These are phyloP conservation scores for Zaprionus inermis DNA, from an alignment of 1,140 invertebrate genomes.

Conservation along the genomic window DNA sequence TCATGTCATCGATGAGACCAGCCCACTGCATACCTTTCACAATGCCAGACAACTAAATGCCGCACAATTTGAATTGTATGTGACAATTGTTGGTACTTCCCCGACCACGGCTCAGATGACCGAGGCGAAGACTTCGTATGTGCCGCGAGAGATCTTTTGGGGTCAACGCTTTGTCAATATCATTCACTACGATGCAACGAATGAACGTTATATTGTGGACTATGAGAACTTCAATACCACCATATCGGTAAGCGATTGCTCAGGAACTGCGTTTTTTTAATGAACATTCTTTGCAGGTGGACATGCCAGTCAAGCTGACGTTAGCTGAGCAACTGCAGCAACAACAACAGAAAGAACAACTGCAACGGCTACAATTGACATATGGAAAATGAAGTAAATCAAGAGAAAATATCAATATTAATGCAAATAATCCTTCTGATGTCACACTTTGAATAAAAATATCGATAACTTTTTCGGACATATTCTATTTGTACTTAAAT, in stretches of 20 bases:
- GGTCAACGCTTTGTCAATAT: conserved; percentile 91
- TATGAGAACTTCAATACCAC: conserved; percentile 97
- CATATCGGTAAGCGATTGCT: conserved; percentile 60
- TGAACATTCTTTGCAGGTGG: conserved; percentile 39
- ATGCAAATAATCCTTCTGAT: too few relatives aligned
- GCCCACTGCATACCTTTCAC: conserved; percentile 86
- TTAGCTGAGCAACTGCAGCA: conserved; percentile 34
- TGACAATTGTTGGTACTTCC: conserved; percentile 92
- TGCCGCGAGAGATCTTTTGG: conserved; percentile 94
- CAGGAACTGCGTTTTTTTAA: too few relatives aligned
- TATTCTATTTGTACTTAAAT: too few relatives aligned
- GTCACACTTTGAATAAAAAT: not conserved
- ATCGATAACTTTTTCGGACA: not conserved
- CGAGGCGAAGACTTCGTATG: conserved; percentile 91
- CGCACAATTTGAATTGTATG: conserved; percentile 92
- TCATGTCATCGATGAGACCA: conserved; percentile 86
- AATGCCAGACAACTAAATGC: conserved; percentile 86
- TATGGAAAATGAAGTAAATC: conserved; percentile 25
- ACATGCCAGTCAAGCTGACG: conserved; percentile 55
- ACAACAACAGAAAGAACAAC: conserved; percentile 22
- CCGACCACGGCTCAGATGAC: conserved; percentile 91
- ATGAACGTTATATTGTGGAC: conserved; percentile 96
- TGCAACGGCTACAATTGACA: conserved; percentile 46
- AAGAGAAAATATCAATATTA: not conserved
- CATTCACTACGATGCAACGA: conserved; percentile 92